These are phyloP conservation scores for human (Homo sapiens) DNA, from an alignment of 2,113 vertebrate genomes.

Conservation along the genomic window GRCh38 chr3:26067501-26068000, in stretches of 20 bases:
- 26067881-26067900: neutral
- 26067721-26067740: neutral
- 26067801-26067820: neutral
- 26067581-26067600: neutral
- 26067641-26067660: too few relatives aligned
- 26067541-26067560: neutral
- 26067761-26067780: neutral
- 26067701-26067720: too few relatives aligned
- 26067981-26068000: neutral
- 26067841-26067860: neutral
- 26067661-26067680: neutral
- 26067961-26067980: neutral
- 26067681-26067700: neutral
- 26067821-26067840: neutral
- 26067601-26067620: neutral
- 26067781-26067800: neutral
- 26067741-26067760: neutral
- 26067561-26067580: neutral
- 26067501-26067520: neutral
- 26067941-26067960: neutral
- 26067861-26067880: neutral
- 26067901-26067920: neutral
- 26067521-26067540: neutral
- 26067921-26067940: neutral
- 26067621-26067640: neutral